Evolutionary conservation across 2,888 invertebrate genomes (phyloP).

Genomic region (Phragmatobia fuliginosa): DNA sequence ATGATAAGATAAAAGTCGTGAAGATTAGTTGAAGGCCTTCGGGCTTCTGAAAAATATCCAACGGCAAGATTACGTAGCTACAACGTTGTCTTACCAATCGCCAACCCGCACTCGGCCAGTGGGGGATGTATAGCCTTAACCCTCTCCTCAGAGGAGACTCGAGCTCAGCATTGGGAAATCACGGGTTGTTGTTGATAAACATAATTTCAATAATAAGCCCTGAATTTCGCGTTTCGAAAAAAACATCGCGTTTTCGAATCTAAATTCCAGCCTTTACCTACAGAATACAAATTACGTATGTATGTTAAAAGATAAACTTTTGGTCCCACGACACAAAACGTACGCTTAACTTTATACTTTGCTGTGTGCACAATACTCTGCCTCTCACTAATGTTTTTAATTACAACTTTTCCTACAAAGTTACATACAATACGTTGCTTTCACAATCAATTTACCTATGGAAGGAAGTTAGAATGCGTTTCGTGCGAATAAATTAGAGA

Average conservation of each 20-base stretch:
- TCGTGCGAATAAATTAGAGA: conserved; percentile 20
- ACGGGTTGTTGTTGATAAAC: too few species aligned
- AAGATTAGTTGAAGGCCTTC: too few species aligned
- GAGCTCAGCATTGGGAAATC: too few species aligned
- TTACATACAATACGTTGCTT: conserved; percentile 18
- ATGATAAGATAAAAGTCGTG: too few species aligned
- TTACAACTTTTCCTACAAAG: conserved; percentile 26
- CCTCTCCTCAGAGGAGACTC: too few species aligned
- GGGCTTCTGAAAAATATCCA: too few species aligned
- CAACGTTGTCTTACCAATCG: too few species aligned
- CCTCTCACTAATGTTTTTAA: conserved; percentile 31
- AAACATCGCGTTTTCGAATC: conserved; percentile 3
- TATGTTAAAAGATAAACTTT: conserved; percentile 18
- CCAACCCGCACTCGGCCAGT: too few species aligned
- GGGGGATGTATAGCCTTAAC: too few species aligned
- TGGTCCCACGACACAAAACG: conserved; percentile 22
- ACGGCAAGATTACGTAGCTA: too few species aligned
- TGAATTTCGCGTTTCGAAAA: too few species aligned
- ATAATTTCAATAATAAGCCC: neutral
- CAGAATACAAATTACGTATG: conserved; percentile 12
- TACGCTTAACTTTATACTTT: conserved; percentile 20
- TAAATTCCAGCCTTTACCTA: conserved; percentile 12
- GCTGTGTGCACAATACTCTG: conserved; percentile 18
- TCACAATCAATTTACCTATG: conserved; percentile 24
- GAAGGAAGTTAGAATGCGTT: too few species aligned